Evolutionary conservation across 53 echinoderm and acorn worm species (phyloP), one percentile per base, ranked within the genome.

Genomic region (Patiria pectinifera): DNA sequence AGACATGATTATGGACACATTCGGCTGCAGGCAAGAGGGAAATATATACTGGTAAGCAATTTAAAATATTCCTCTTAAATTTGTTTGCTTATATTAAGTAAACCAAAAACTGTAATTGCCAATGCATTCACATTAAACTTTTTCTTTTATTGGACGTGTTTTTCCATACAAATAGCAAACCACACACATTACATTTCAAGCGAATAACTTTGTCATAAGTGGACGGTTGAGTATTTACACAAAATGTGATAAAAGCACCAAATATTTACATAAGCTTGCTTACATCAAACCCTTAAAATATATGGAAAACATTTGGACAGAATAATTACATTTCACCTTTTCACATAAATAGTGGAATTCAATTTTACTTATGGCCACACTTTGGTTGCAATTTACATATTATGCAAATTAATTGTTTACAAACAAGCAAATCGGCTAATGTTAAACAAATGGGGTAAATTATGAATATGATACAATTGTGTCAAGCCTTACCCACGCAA

Each of bases 191-290:
- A 24, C 24, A 82, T 74, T 74, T n/a, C 74, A 74, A 74, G 10
- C 4, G 74, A 74, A 74, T 21, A 74, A 18, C 66, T 66, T 18
- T 80, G n/a, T 59, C 6, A 59, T 59, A 8, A 82, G 82, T 82
- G 82, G 82, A 82, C 82, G 82, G 82, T 45, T n/a, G 14, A 15
- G 15, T 59, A 82, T 82, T 45, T 82, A 11, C 19, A 58, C 82
- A 82, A 82, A 2, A 58, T 82, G 59, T 21, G 53, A 58, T 23
- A 82, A 82, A 82, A 59, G 59, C 23, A 24, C 82, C 53, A 59
- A 82, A 58, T 82, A 82, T 82, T 82, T 82, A 82, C 82, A 82
- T 4, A 18, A 59, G 59, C 82, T n/a, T n/a, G 74, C 74, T 74
- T 74, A 74, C 74, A 74, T 74, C 46, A 44, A 78, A 78, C 2